Conservation (phyloP, 2,113 vertebrate genomes). For the Acrocephalus kingi region DNA sequence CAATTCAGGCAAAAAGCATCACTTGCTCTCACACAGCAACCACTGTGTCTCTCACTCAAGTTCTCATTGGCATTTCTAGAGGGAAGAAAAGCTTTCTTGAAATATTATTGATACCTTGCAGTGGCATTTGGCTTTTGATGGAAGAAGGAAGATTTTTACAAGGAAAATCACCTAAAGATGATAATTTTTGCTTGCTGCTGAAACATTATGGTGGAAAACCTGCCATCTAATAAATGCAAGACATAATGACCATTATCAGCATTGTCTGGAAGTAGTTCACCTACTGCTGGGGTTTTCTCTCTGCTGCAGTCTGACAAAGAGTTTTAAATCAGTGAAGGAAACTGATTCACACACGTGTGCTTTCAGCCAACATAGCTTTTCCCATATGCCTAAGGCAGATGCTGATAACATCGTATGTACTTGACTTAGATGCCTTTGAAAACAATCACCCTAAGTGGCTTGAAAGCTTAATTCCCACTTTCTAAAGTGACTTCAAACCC, state of each 20-base stretch:
- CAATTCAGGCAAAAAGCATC: not conserved
- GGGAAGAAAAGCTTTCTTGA: not conserved
- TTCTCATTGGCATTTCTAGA: not conserved
- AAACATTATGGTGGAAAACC: not conserved
- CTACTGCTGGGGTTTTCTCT: not conserved
- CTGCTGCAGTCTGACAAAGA: not conserved
- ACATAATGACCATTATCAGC: not conserved
- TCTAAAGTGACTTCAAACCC: not conserved
- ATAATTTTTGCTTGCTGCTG: slow-evolving; percentile 1
- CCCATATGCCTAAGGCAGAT: not conserved
- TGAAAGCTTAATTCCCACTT: not conserved
- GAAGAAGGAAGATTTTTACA: not conserved
- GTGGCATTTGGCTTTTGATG: not conserved
- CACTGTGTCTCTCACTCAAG: not conserved
- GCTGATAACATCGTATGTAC: slow-evolving; percentile 5
- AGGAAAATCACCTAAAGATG: not conserved
- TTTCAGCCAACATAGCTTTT: not conserved
- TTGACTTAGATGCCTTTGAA: not conserved
- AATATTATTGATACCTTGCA: not conserved
- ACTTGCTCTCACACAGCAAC: not conserved
- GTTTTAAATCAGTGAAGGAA: slow-evolving; percentile 6
- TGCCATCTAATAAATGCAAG: not conserved
- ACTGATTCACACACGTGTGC: not conserved
- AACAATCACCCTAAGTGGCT: not conserved
- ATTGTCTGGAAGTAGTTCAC: not conserved